These are phyloP conservation scores for Chamaea fasciata DNA, from an alignment of 2,113 vertebrate genomes.

Conservation along the genomic window DNA sequence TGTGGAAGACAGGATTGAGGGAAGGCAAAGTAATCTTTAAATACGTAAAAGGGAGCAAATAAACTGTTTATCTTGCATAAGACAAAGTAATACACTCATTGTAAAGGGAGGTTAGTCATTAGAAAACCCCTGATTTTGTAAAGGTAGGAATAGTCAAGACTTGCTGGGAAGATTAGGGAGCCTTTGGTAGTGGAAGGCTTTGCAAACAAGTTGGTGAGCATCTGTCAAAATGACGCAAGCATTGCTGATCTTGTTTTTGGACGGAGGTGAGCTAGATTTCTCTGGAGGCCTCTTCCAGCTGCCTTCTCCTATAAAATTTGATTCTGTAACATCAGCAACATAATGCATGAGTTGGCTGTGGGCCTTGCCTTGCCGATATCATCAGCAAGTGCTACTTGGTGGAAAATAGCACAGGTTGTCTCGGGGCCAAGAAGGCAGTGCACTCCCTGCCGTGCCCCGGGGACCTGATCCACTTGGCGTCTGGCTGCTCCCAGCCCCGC, in stretches of 20 bases:
- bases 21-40: not conserved
- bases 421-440: not conserved
- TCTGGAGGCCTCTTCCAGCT: slow-evolving; percentile 42
- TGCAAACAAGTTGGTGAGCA: not conserved
- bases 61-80: not conserved
- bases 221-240: slow-evolving; percentile 28
- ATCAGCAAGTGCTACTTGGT: slow-evolving; percentile 32
- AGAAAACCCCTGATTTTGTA: not conserved
- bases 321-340: slow-evolving; percentile 42
- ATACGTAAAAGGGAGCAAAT: not conserved
- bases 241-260: slow-evolving; percentile 18
- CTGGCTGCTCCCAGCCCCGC: not conserved
- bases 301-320: slow-evolving; percentile 50
- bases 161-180: not conserved
- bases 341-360: slow-evolving; percentile 50
- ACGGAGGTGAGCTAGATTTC: slow-evolving; percentile 34
- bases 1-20: not conserved
- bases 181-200: not conserved
- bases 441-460: not conserved
- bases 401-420: not conserved
- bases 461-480: not conserved
- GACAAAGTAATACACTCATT: not conserved
- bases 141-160: not conserved
- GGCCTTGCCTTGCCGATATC: slow-evolving; percentile 25
- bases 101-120: not conserved